Evolutionary conservation across 2,888 invertebrate genomes (phyloP).

Genomic region (Cantharis nigra): DNA sequence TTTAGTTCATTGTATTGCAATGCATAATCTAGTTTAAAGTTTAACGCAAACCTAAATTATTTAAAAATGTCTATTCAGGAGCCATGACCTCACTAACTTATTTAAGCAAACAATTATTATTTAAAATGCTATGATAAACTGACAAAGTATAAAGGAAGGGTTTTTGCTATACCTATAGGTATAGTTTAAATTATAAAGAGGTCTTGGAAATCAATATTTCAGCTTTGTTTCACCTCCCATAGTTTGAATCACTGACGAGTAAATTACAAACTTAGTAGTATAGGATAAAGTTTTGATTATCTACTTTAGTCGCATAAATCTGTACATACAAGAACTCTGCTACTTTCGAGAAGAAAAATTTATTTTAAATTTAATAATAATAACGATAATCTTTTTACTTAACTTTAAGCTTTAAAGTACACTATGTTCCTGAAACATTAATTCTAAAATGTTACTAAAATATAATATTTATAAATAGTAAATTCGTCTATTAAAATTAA

Average conservation of each 20-base stretch:
- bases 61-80: background rate
- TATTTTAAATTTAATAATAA: background rate
- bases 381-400: too few relatives aligned
- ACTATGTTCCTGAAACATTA: too few relatives aligned
- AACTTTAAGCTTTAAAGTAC: too few relatives aligned
- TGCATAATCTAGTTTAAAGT: background rate
- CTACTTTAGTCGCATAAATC: background rate
- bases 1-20: background rate
- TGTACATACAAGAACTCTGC: background rate
- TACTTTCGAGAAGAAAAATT: background rate
- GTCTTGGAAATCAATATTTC: background rate
- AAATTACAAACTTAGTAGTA: background rate
- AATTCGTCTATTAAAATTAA: too few relatives aligned
- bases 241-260: background rate
- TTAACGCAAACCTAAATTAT: background rate
- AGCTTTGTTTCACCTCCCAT: background rate
- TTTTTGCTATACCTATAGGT: background rate
- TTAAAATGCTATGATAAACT: background rate
- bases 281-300: background rate
- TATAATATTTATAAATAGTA: too few relatives aligned
- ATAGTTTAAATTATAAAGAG: background rate
- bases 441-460: too few relatives aligned
- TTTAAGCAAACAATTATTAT: background rate
- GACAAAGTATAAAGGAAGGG: background rate
- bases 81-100: background rate